Percentiles rank a stretch among this genome's conserved stretches.
phyloP scores from a whole-genome alignment of 2,113 vertebrate species.

The Melanotaenia duboulayi region DNA sequence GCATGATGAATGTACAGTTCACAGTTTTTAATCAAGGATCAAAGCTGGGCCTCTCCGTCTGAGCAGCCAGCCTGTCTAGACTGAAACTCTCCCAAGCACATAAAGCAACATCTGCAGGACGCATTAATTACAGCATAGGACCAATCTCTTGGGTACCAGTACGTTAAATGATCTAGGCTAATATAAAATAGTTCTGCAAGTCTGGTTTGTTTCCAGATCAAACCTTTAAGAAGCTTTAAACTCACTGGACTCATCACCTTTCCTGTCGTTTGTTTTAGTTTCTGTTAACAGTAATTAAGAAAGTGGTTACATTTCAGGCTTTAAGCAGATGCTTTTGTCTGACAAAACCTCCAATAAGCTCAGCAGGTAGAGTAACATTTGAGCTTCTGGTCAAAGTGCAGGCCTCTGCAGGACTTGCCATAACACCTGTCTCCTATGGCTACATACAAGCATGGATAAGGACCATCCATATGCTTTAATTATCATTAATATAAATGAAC shows the following conservation, averaged over 20 bases:
- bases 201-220: neutral
- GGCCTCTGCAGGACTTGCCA: neutral
- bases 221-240: neutral
- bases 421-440: neutral
- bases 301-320: constrained; percentile 46
- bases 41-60: constrained; percentile 79
- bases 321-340: constrained; percentile 50
- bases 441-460: too few species aligned
- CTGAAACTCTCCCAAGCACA: constrained; percentile 80
- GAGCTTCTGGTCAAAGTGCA: constrained; percentile 1
- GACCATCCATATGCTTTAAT: neutral
- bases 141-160: constrained; percentile 43
- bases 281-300: too few species aligned
- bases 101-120: constrained; percentile 85
- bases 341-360: constrained; percentile 12
- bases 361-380: constrained; percentile 21
- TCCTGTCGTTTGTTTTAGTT: constrained; percentile 50
- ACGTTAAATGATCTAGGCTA: constrained; percentile 26
- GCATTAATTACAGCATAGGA: constrained; percentile 83
- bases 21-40: constrained; percentile 86
- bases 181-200: constrained; percentile 7
- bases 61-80: constrained; percentile 87
- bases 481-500: neutral
- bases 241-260: neutral
- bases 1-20: constrained; percentile 82